phyloP scores from a whole-genome alignment of 2,113 vertebrate species.

The Clarias macrocephalus region DNA sequence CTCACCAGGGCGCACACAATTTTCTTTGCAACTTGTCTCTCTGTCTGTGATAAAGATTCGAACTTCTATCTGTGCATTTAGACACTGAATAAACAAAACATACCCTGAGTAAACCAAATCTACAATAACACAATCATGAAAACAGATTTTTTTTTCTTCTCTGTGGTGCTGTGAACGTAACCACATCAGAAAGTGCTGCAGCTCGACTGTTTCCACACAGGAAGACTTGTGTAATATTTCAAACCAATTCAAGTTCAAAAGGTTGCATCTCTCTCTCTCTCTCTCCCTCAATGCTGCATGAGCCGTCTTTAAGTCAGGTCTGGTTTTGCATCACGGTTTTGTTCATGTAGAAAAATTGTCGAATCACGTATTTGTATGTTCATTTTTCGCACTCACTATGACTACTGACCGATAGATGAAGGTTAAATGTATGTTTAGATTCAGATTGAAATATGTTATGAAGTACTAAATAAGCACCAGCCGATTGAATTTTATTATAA shows the following conservation, averaged over 20 bases:
- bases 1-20: too few relatives aligned
- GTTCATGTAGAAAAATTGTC: neutral
- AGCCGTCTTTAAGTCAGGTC: neutral
- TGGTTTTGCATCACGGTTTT: neutral
- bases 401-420: too few relatives aligned
- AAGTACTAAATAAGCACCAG: too few relatives aligned
- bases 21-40: neutral
- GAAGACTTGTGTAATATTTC: constrained; percentile 29
- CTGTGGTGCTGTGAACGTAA: constrained; percentile 25
- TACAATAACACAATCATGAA: neutral
- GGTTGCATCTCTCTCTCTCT: neutral
- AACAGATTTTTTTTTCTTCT: constrained; percentile 35
- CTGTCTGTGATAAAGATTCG: neutral
- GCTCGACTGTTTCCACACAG: constrained; percentile 35
- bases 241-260: neutral
- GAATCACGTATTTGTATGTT: too few relatives aligned
- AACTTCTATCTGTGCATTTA: neutral
- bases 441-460: too few relatives aligned
- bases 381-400: too few relatives aligned
- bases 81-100: neutral
- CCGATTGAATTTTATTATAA: too few relatives aligned
- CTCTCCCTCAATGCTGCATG: neutral
- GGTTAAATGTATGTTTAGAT: too few relatives aligned
- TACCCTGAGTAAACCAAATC: neutral
- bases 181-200: constrained; percentile 40